A percentile compares a stretch with the other conserved stretches of the same genome.
phyloP scores from a whole-genome alignment of 1,140 invertebrate species.

The Phymastichus coffea region DNA sequence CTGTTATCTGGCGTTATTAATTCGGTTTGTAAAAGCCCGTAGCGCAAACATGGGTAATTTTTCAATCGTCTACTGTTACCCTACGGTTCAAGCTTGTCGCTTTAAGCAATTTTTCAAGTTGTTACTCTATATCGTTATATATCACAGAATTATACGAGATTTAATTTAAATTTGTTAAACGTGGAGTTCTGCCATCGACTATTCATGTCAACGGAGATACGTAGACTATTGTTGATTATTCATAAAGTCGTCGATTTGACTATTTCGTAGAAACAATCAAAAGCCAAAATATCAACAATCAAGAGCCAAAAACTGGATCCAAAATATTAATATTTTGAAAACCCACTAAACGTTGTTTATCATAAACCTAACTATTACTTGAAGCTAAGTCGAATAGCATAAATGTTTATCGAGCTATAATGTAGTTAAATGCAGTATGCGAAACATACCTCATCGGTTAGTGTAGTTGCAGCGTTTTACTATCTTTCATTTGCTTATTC shows the following conservation, averaged over 20 bases:
- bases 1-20: not conserved
- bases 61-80: no score
- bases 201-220: not conserved
- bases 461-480: not conserved
- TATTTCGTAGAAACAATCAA: constrained; percentile 16
- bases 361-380: not conserved
- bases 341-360: constrained; percentile 6
- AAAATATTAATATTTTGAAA: constrained; percentile 11
- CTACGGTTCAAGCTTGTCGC: no score
- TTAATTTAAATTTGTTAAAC: not conserved
- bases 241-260: constrained; percentile 6
- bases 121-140: constrained; percentile 15
- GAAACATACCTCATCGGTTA: constrained; percentile 8
- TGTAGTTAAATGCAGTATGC: constrained; percentile 1
- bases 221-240: not conserved
- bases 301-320: no score
- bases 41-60: no score
- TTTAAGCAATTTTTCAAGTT: constrained; percentile 2
- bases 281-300: constrained; percentile 8
- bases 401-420: not conserved
- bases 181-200: not conserved
- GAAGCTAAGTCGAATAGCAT: not conserved
- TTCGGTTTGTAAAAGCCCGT: constrained; percentile 1
- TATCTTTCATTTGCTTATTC: constrained; percentile 9
- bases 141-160: constrained; percentile 30